Percentiles rank a stretch among this genome's conserved stretches.
Evolutionary conservation across 37 sponge, comb jelly and placozoan genomes (phyloP).

Genomic region (Spongilla lacustris): DNA sequence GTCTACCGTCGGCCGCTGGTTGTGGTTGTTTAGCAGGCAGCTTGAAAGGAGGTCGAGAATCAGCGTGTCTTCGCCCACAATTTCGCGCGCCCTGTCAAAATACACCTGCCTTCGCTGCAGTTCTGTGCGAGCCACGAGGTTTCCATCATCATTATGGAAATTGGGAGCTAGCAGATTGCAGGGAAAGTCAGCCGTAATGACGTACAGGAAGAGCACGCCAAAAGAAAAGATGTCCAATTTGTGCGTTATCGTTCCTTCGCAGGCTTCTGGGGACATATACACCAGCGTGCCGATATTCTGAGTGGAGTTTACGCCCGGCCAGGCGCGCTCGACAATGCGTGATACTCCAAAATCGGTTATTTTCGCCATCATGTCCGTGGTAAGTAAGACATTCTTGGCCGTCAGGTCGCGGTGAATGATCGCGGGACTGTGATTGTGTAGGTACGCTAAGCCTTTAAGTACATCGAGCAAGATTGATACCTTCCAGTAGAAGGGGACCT

Average conservation of each 20-base stretch:
- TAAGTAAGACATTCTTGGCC: conserved; percentile 55
- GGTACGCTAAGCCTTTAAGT: conserved; percentile 46
- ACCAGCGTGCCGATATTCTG: conserved; percentile 4
- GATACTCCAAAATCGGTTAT: conserved; percentile 73
- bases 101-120: conserved; percentile 40
- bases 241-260: neutral
- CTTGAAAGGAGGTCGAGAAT: conserved; percentile 7
- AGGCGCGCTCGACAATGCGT: conserved; percentile 14
- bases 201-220: conserved; percentile 48
- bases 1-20: conserved; percentile 21
- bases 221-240: conserved; percentile 64
- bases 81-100: conserved; percentile 16
- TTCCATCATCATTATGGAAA: neutral
- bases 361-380: conserved; percentile 43
- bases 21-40: conserved; percentile 34
- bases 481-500: conserved; percentile 30
- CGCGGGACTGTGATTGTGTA: conserved; percentile 45
- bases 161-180: conserved; percentile 6
- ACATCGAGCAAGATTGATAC: conserved; percentile 41
- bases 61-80: neutral
- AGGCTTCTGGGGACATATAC: conserved; percentile 51
- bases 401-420: conserved; percentile 64
- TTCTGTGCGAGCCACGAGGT: conserved; percentile 32
- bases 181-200: conserved; percentile 43
- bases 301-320: neutral